phyloP scores from a whole-genome alignment of 2,797 vertebrate genomes.

The Gymnocypris eckloni region DNA sequence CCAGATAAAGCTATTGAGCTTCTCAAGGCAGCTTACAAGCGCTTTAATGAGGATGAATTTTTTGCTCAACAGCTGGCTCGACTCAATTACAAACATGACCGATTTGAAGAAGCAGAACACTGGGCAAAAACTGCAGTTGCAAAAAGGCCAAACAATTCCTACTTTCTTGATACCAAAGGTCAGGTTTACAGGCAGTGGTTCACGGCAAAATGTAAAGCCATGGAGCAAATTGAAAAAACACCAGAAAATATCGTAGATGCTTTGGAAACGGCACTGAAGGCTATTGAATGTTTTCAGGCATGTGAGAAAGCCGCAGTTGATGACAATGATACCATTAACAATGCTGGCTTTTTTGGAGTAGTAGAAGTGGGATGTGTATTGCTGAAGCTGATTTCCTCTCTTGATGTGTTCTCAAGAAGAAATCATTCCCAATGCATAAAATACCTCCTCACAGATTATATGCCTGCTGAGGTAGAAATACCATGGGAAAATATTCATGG shows the following conservation, averaged over 20 bases:
- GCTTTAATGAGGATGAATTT: constrained; percentile 76
- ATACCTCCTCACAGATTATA: constrained; percentile 80
- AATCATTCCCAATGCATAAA: constrained; percentile 71
- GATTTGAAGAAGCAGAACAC: constrained; percentile 77
- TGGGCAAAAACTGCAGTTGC: constrained; percentile 80
- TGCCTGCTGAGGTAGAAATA: constrained; percentile 74
- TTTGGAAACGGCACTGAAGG: constrained; percentile 79
- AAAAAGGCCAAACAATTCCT: constrained; percentile 78
- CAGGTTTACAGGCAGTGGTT: constrained; percentile 86
- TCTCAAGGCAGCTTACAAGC: constrained; percentile 75
- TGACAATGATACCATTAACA: constrained; percentile 76
- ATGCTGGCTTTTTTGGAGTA: constrained; percentile 76
- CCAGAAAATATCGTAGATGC: constrained; percentile 66
- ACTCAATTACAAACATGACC: constrained; percentile 76
- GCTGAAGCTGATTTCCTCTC: constrained; percentile 76
- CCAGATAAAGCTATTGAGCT: constrained; percentile 77
- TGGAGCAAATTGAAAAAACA: constrained; percentile 69
- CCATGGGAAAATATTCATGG: constrained; percentile 78
- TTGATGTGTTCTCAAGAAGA: constrained; percentile 69
- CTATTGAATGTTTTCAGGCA: constrained; percentile 80
- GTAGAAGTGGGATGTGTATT: constrained; percentile 81
- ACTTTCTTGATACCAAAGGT: constrained; percentile 85
- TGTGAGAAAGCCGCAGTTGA: constrained; percentile 76
- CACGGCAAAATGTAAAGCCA: constrained; percentile 64
- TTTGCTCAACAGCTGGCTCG: constrained; percentile 88